Conservation (phyloP, 1,140 invertebrate species). For the Carcinoscorpius rotundicauda region DNA sequence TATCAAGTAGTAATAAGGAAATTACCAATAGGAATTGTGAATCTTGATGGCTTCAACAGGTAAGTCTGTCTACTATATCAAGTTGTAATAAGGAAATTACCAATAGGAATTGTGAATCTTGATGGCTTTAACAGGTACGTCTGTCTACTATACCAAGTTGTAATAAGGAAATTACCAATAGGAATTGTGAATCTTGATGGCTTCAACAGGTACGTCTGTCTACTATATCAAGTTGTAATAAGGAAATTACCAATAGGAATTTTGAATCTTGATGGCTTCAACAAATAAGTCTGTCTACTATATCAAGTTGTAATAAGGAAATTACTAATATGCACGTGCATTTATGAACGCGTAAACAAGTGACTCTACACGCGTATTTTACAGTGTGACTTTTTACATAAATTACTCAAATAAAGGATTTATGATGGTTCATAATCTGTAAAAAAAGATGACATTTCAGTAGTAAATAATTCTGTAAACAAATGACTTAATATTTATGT, state of each 20-base stretch:
- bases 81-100: too few species aligned
- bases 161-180: slow-evolving; percentile 39
- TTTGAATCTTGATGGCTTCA: slow-evolving; percentile 84
- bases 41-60: slow-evolving; percentile 91
- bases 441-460: too few species aligned
- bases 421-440: too few species aligned
- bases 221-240: too few species aligned
- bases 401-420: too few species aligned
- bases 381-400: too few species aligned
- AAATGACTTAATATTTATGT: too few species aligned
- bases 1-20: too few species aligned
- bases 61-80: slow-evolving; percentile 46
- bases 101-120: slow-evolving; percentile 89
- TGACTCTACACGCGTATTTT: slow-evolving; percentile 41
- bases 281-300: slow-evolving; percentile 64
- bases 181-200: slow-evolving; percentile 91
- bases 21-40: slow-evolving; percentile 91
- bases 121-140: slow-evolving; percentile 90
- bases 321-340: slow-evolving; percentile 91
- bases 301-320: too few species aligned
- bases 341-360: slow-evolving; percentile 91
- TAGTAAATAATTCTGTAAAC: too few species aligned
- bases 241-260: too few species aligned
- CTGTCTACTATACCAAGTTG: background rate
- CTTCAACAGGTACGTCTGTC: slow-evolving; percentile 69